A percentile compares a stretch with the other conserved stretches of the same genome.
phyloP scores from a whole-genome alignment of 2,797 vertebrate species.

The Pygocentrus nattereri region DNA sequence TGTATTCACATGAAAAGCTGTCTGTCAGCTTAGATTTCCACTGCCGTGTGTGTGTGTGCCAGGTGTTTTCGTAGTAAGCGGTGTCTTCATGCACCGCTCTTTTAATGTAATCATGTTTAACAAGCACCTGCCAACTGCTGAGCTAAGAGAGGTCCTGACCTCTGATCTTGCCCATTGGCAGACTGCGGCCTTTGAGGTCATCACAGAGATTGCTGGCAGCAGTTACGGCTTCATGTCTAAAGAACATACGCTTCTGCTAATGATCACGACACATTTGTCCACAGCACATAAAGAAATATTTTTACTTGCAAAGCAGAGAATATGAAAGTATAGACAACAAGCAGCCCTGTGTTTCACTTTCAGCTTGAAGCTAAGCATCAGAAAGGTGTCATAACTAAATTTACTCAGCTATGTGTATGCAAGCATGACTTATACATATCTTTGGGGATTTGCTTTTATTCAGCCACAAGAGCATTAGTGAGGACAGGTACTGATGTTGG shows the following conservation, averaged over 20 bases:
- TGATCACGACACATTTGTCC: constrained; percentile 12
- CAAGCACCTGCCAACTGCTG: constrained; percentile 81
- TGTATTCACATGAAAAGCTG: constrained; percentile 84
- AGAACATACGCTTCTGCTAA: constrained; percentile 30
- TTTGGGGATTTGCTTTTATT: too few relatives aligned
- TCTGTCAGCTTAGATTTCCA: constrained; percentile 89
- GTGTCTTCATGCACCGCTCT: constrained; percentile 82
- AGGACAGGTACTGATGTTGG: too few relatives aligned
- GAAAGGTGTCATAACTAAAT: too few relatives aligned
- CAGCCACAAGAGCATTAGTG: too few relatives aligned
- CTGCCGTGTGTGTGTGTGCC: constrained; percentile 47
- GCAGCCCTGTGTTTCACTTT: too few relatives aligned
- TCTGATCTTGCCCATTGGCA: constrained; percentile 72
- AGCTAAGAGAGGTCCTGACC: constrained; percentile 74
- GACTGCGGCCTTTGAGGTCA: constrained; percentile 61
- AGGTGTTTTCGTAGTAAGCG: constrained; percentile 54
- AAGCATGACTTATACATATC: too few relatives aligned
- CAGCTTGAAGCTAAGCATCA: too few relatives aligned
- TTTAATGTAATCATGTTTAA: constrained; percentile 77
- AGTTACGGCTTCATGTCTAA: constrained; percentile 18
- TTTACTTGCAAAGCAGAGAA: background rate
- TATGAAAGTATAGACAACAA: too few relatives aligned
- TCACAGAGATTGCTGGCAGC: constrained; percentile 13
- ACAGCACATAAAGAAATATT: background rate
- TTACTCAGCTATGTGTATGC: too few relatives aligned